These are phyloP conservation scores for Anolis apletophallus DNA, from an alignment of 2,797 vertebrate genomes.

Conservation along the genomic window DNA sequence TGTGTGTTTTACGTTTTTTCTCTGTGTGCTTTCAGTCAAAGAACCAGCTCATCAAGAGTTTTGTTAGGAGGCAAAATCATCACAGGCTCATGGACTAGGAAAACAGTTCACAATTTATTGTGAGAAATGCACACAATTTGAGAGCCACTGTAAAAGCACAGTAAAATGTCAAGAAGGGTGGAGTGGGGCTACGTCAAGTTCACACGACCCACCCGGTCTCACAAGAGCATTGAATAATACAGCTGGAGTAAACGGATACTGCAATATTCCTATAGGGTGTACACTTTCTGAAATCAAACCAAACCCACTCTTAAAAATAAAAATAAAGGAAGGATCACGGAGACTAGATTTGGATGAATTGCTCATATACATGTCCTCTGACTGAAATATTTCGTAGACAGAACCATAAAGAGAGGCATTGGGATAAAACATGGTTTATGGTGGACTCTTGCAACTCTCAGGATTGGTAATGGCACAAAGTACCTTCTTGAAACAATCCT, in stretches of 20 bases:
- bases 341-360: not conserved
- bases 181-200: not conserved
- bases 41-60: not conserved
- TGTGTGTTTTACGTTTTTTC: not conserved
- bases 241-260: not conserved
- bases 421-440: not conserved
- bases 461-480: not conserved
- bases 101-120: constrained; percentile 18
- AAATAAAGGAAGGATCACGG: not conserved
- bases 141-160: not conserved
- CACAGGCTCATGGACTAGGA: constrained; percentile 5
- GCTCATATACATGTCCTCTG: not conserved
- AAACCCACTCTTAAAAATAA: not conserved
- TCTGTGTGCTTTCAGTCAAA: not conserved
- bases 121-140: not conserved
- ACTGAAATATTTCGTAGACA: not conserved
- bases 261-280: not conserved
- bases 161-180: not conserved
- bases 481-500: not conserved
- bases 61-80: not conserved
- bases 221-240: not conserved
- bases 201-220: not conserved
- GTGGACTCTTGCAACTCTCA: not conserved
- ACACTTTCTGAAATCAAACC: constrained; percentile 1
- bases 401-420: not conserved